Evolutionary conservation across 37 sponge, comb jelly and placozoan species (phyloP).

Genomic region (Halichondria panicea): DNA sequence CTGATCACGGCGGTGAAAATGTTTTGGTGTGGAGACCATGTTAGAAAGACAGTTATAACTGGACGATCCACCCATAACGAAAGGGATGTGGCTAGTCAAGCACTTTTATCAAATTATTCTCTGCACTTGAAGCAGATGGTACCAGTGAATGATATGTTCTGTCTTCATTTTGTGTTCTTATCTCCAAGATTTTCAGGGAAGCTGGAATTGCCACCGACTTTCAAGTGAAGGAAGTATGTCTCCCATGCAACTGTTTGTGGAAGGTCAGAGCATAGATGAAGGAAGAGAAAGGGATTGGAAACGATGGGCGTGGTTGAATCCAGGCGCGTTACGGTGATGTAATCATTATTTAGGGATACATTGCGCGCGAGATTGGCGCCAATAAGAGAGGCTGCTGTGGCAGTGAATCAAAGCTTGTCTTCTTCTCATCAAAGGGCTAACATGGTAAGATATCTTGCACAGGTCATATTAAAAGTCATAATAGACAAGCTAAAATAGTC

Average conservation of each 20-base stretch:
- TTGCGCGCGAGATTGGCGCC: too few relatives aligned
- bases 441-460: too few relatives aligned
- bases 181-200: constrained; percentile 7
- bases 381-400: too few relatives aligned
- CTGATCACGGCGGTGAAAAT: constrained; percentile 27
- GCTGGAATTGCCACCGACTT: constrained; percentile 10
- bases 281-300: too few relatives aligned
- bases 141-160: constrained; percentile 19
- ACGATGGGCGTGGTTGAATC: too few relatives aligned
- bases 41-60: neutral
- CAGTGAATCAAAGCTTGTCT: too few relatives aligned
- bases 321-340: too few relatives aligned
- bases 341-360: too few relatives aligned
- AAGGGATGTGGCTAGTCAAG: constrained; percentile 1
- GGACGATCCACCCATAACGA: constrained; percentile 43
- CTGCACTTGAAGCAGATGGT: constrained; percentile 10
- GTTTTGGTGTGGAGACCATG: constrained; percentile 16
- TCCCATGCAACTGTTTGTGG: constrained; percentile 5
- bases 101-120: neutral
- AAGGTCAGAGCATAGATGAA: too few relatives aligned
- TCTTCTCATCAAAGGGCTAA: too few relatives aligned
- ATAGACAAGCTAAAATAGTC: too few relatives aligned
- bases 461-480: too few relatives aligned
- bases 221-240: neutral
- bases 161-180: constrained; percentile 21